Evolutionary conservation across 2,888 invertebrate genomes (phyloP), one percentile per base, ranked within the genome.

Genomic region (Drosophila parthenogenetica): DNA sequence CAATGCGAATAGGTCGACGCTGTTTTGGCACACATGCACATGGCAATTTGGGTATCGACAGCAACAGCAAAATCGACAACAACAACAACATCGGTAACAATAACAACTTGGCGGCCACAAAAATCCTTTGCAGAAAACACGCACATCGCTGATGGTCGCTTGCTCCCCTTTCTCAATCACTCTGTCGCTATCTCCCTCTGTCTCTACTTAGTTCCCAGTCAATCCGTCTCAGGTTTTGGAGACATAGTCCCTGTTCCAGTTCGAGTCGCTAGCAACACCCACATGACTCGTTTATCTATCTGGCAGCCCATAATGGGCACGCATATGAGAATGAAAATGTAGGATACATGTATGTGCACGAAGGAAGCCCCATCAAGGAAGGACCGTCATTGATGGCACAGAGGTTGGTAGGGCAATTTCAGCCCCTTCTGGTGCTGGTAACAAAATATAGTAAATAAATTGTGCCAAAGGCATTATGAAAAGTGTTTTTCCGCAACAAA

Each of bases 231-330:
- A 43, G 63, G 35, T 67, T 29, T 43, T 10, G 10, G 37, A 67
- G 50, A 67, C 67, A 45, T 58, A 48, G 53, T 64, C 64, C 58
- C 73, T 42, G 60, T 16, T 60, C 68, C 68, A 29, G 29, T 29
- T 29, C 29, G 29, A 29, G 29, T 29, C 8, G 29, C 29, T 67
- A 67, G 68, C 63, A 67, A 76, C 78, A 70, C 77, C 73, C 70
- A 70, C 77, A 76, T 64, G 73, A 49, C 80, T 79, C 77, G 80
- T 79, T 76, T 79, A 73, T 79, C 79, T 73, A 79, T 58, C 67
- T 68, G 69, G 51, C 78, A 76, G 67, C 60, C 69, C 79, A 76
- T 79, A 76, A 79, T 79, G 73, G 70, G 73, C 73, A 77, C 79
- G 79, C 79, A 79, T 79, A 77, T 77, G 77, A 64, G 76, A 29